Evolutionary conservation across 2,113 vertebrate species (phyloP).

Genomic region (Silurus meridionalis): DNA sequence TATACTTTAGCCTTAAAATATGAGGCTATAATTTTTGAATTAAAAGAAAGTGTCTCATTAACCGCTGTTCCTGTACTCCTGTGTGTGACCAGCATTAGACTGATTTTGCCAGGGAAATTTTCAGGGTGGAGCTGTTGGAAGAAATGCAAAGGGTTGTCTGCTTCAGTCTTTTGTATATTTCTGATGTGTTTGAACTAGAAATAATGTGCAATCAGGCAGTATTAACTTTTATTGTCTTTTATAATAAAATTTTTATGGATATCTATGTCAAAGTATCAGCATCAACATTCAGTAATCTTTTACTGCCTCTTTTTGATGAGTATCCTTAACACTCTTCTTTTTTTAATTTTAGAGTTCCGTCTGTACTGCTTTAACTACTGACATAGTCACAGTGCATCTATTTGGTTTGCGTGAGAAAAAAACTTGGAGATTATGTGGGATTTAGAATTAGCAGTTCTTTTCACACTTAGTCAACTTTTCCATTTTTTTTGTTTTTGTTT

Average conservation of each 20-base stretch:
- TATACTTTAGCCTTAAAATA: slow-evolving; percentile 51
- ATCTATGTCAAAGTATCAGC: neutral
- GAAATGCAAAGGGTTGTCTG: neutral
- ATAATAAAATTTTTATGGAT: neutral
- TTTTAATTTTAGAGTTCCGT: neutral
- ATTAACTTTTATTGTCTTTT: neutral
- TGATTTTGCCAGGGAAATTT: slow-evolving; percentile 15
- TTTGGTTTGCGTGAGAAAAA: neutral
- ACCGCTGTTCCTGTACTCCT: slow-evolving; percentile 52
- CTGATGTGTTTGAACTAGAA: neutral
- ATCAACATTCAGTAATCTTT: neutral
- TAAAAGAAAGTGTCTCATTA: slow-evolving; percentile 57
- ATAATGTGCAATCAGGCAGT: neutral
- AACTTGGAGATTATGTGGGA: neutral
- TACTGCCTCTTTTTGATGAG: neutral
- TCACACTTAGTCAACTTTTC: neutral
- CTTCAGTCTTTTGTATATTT: neutral
- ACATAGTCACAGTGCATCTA: no score
- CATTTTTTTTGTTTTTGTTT: neutral
- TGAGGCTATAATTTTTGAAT: slow-evolving; percentile 31
- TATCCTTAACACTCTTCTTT: neutral
- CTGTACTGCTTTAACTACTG: neutral
- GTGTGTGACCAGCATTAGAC: slow-evolving; percentile 28
- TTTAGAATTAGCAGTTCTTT: neutral
- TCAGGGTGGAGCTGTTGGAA: neutral